These are phyloP conservation scores for Potorous gilbertii DNA, from an alignment of 2,797 vertebrate genomes.

Conservation along the genomic window DNA sequence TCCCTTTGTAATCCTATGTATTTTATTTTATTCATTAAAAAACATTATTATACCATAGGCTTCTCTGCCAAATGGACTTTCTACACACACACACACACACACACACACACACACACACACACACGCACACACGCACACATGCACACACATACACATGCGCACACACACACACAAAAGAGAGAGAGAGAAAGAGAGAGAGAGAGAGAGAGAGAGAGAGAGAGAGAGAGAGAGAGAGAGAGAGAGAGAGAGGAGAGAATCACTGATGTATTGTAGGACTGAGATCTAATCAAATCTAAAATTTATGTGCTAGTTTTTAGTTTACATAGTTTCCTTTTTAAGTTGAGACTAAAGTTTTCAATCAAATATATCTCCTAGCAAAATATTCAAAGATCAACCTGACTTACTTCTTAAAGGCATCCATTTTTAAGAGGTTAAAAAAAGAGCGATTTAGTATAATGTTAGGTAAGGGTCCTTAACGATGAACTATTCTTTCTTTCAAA, in stretches of 20 bases:
- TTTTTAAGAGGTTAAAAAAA: slow-evolving; percentile 68
- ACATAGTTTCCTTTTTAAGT: slow-evolving; percentile 64
- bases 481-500: slow-evolving; percentile 65
- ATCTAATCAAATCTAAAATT: not conserved
- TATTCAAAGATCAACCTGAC: slow-evolving; percentile 64
- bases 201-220: not conserved
- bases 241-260: not conserved
- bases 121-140: too few species aligned
- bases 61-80: not conserved
- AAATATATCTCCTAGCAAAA: slow-evolving; percentile 72
- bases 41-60: not conserved
- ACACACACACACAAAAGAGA: too few species aligned
- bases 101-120: too few species aligned
- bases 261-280: not conserved
- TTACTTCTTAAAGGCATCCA: slow-evolving; percentile 66
- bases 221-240: not conserved
- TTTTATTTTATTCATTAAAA: not conserved
- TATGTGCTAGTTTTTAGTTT: slow-evolving; percentile 71
- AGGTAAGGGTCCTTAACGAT: slow-evolving; percentile 65
- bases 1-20: not conserved
- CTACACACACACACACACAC: too few species aligned
- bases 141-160: too few species aligned
- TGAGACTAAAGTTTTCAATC: slow-evolving; percentile 75
- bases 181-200: too few species aligned
- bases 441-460: slow-evolving; percentile 58